Conservation (phyloP, 2,888 invertebrate genomes). For the Yponomeuta plumbellus region DNA sequence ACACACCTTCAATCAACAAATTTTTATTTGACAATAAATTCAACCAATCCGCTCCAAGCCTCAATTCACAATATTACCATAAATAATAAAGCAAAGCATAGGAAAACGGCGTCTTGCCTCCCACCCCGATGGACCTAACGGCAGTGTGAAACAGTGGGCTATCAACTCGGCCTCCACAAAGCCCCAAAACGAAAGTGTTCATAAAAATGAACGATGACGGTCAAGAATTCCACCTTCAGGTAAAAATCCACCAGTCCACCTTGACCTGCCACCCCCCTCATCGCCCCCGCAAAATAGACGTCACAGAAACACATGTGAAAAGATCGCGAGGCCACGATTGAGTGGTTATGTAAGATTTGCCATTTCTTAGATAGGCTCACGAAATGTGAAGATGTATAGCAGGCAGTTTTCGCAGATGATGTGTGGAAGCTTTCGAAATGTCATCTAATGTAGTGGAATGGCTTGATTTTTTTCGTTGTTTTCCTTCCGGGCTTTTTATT, state of each 20-base stretch:
- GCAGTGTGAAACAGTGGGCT: slow-evolving; percentile 17
- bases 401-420: slow-evolving; percentile 3
- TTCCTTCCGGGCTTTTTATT: background rate
- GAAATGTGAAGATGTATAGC: slow-evolving; percentile 1
- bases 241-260: slow-evolving; percentile 26
- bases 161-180: slow-evolving; percentile 18
- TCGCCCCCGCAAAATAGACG: slow-evolving; percentile 11
- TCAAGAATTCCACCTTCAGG: slow-evolving; percentile 26
- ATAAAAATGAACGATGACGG: slow-evolving; percentile 42
- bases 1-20: too few relatives aligned
- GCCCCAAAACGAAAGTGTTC: slow-evolving; percentile 27
- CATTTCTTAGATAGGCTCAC: background rate
- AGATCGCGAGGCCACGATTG: slow-evolving; percentile 5
- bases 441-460: slow-evolving; percentile 3
- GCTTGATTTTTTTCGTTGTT: slow-evolving; percentile 6
- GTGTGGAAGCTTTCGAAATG: background rate
- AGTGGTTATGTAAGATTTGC: slow-evolving; percentile 8
- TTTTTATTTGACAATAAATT: too few relatives aligned
- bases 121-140: background rate
- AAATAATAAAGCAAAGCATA: background rate
- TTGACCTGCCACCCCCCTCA: slow-evolving; percentile 20
- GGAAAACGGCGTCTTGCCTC: background rate
- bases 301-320: background rate
- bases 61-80: background rate
- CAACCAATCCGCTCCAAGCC: too few relatives aligned